Conservation (phyloP, 2,797 vertebrate species). For the Phalloptychus januarius region DNA sequence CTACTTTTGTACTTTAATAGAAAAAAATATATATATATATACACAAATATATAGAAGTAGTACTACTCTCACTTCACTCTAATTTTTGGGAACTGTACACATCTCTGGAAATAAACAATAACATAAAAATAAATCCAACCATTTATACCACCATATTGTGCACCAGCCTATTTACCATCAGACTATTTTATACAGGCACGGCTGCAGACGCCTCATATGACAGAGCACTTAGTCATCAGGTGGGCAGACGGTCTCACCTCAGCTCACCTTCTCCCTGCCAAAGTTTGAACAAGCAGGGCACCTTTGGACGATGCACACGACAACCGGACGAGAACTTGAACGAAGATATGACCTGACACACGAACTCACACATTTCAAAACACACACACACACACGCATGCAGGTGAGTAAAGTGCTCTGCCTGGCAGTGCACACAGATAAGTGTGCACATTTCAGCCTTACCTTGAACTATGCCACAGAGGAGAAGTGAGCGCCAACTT, state of each 20-base stretch:
- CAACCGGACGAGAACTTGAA: background rate
- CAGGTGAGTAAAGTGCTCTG: background rate
- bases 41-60: too few relatives aligned
- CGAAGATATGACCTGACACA: background rate
- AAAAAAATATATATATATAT: too few relatives aligned
- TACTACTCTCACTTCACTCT: too few relatives aligned
- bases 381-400: too few relatives aligned
- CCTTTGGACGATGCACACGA: background rate
- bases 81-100: too few relatives aligned
- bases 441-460: conserved; percentile 13
- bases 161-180: conserved; percentile 50
- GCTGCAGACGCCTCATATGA: conserved; percentile 43
- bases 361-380: background rate
- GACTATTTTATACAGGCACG: conserved; percentile 29
- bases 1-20: too few relatives aligned
- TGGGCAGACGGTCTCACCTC: conserved; percentile 53
- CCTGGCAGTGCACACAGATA: conserved; percentile 8
- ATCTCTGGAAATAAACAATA: too few relatives aligned
- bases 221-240: conserved; percentile 60
- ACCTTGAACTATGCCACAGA: conserved; percentile 24
- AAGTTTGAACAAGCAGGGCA: background rate
- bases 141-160: conserved; percentile 48
- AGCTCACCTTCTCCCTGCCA: conserved; percentile 14
- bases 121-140: conserved; percentile 54
- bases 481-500: conserved; percentile 41